phyloP scores from a whole-genome alignment of 2,113 vertebrate genomes.

The Promerops cafer region DNA sequence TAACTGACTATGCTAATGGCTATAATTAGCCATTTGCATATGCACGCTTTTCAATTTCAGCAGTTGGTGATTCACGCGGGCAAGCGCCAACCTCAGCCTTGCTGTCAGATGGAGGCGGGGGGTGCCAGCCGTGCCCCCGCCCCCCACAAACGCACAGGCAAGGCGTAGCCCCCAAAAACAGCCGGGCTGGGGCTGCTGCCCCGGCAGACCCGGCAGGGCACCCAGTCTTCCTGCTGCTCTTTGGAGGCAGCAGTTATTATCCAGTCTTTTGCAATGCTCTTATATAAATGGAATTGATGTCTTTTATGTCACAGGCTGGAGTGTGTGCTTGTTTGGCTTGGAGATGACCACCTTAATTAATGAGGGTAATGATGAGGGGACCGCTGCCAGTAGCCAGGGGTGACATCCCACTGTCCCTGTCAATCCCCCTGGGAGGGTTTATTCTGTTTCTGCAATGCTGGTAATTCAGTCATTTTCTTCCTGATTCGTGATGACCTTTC shows the following conservation, averaged over 20 bases:
- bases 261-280: neutral
- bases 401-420: neutral
- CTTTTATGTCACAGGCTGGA: neutral
- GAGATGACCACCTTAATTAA: neutral
- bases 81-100: neutral
- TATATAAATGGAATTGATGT: neutral
- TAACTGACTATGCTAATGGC: constrained; percentile 40
- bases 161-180: fast-evolving
- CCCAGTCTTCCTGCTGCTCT: neutral
- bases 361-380: neutral
- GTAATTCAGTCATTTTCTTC: neutral
- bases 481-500: neutral
- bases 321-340: neutral
- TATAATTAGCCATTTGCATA: constrained; percentile 45
- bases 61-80: neutral
- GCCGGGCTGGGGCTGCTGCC: neutral
- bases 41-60: neutral
- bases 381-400: neutral
- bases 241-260: neutral
- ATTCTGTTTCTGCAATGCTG: neutral
- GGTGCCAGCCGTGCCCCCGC: neutral
- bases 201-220: neutral
- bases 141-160: neutral
- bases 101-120: neutral
- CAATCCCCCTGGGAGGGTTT: neutral